Conservation (phyloP, 2,113 vertebrate species). For the Hippopotamus amphibius region DNA sequence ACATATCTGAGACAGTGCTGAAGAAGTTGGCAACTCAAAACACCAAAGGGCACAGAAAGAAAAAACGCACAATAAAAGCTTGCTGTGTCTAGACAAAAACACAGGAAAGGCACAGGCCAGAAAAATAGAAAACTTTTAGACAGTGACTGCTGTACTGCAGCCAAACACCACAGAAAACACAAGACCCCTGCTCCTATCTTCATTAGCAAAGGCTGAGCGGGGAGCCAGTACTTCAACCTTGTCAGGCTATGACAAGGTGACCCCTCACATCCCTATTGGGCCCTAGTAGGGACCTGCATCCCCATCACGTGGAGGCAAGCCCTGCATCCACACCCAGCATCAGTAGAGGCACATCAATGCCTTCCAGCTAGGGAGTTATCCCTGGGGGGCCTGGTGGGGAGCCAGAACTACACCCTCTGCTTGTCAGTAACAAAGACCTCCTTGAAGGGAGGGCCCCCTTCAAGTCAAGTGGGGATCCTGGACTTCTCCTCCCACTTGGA, state of each 20-base stretch:
- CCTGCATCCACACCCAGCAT: no score
- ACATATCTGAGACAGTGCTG: not conserved
- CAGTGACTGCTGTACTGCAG: not conserved
- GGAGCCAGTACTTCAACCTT: not conserved
- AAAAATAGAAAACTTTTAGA: not conserved
- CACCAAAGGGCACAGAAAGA: not conserved
- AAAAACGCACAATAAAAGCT: not conserved
- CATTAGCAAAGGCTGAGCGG: not conserved
- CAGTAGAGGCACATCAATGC: not conserved
- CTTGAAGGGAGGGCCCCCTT: not conserved
- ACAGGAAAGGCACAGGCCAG: not conserved
- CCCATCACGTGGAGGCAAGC: not conserved
- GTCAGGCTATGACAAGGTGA: not conserved
- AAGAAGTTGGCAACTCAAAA: not conserved
- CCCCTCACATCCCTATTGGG: not conserved
- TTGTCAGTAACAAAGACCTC: not conserved
- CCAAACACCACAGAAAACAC: not conserved
- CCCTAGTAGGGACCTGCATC: not conserved
- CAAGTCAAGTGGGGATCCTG: not conserved
- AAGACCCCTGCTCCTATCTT: no score
- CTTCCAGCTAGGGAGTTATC: not conserved
- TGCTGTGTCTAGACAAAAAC: not conserved
- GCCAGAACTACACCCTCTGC: not conserved
- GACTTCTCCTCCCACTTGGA: not conserved
- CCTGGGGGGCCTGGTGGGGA: not conserved